phyloP scores from a whole-genome alignment of 2,113 vertebrate species.

The Terrapene triunguis region DNA sequence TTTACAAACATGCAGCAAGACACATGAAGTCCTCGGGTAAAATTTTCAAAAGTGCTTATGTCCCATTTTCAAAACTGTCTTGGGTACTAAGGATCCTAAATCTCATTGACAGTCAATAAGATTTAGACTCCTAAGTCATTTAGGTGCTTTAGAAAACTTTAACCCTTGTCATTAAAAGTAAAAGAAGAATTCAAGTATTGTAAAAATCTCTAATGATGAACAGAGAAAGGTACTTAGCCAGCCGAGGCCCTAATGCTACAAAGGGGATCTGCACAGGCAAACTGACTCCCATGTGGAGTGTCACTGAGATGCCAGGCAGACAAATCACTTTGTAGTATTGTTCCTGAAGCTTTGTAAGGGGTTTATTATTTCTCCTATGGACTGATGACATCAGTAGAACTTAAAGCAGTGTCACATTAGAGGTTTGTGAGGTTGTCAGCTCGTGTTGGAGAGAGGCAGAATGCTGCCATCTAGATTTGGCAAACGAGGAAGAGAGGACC shows the following conservation, averaged over 20 bases:
- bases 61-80: constrained; percentile 20
- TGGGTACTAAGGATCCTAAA: not conserved
- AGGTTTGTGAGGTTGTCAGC: not conserved
- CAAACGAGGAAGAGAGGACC: not conserved
- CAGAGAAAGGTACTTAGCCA: not conserved
- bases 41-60: constrained; percentile 25
- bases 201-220: not conserved
- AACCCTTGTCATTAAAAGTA: not conserved
- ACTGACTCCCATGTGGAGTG: not conserved
- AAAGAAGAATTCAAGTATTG: not conserved
- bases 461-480: not conserved
- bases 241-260: not conserved
- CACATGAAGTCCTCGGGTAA: not conserved
- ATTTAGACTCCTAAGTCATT: not conserved
- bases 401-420: not conserved
- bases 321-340: not conserved
- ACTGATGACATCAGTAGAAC: not conserved
- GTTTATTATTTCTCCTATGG: not conserved
- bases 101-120: not conserved
- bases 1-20: constrained; percentile 48
- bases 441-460: not conserved
- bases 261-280: not conserved
- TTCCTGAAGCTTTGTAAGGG: not conserved
- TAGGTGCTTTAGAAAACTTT: not conserved
- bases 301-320: not conserved